These are phyloP conservation scores for Oreochromis spilurus DNA, from an alignment of 2,113 vertebrate species.

Conservation along the genomic window DNA sequence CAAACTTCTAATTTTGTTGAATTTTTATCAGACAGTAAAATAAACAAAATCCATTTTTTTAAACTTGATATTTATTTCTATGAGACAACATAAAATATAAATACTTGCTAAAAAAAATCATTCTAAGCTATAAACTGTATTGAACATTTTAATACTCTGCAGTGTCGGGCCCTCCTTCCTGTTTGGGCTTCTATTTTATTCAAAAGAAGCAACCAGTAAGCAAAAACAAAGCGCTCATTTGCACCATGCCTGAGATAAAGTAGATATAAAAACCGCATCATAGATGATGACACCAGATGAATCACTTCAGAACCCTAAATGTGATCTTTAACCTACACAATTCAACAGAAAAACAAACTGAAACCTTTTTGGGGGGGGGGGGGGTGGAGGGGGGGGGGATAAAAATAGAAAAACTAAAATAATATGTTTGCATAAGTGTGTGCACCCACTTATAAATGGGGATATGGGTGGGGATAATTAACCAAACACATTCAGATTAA, in stretches of 20 bases:
- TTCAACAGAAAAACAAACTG: neutral
- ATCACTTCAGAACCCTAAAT: neutral
- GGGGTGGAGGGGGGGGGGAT: neutral
- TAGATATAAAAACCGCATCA: neutral
- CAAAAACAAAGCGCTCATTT: neutral
- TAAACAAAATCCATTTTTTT: neutral
- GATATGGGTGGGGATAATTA: neutral
- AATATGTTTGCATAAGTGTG: neutral
- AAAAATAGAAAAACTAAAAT: neutral
- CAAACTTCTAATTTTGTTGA: neutral
- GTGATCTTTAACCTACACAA: neutral
- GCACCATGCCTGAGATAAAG: neutral
- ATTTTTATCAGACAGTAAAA: neutral
- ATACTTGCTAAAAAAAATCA: neutral
- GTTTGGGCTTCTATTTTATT: neutral
- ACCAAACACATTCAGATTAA: neutral
- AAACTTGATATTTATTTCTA: neutral
- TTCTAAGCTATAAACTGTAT: neutral
- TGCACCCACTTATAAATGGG: neutral
- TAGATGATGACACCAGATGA: neutral
- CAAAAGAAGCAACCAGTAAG: neutral
- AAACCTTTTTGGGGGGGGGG: accelerated
- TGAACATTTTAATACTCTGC: neutral
- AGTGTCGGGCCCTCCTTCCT: neutral
- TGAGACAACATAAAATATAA: neutral